phyloP scores from a whole-genome alignment of 2,113 vertebrate genomes.

The Halichoeres trimaculatus region DNA sequence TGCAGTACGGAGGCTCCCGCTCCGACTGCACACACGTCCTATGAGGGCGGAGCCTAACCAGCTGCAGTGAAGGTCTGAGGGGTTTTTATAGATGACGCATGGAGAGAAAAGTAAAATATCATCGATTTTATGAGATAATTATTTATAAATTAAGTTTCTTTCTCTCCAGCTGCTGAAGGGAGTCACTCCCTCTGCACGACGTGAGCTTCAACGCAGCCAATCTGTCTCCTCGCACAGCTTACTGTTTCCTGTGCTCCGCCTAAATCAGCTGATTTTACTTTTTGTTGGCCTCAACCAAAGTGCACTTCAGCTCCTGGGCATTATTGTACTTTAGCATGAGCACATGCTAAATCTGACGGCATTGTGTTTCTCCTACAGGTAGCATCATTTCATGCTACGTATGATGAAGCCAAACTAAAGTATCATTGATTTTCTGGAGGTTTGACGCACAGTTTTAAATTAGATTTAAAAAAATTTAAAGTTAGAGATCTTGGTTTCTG shows the following conservation, averaged over 20 bases:
- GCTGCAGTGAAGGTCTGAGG: not conserved
- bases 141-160: constrained; percentile 64
- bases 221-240: constrained; percentile 38
- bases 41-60: constrained; percentile 43
- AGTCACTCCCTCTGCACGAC: constrained; percentile 39
- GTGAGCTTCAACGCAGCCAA: constrained; percentile 40
- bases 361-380: not conserved
- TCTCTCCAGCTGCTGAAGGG: constrained; percentile 30
- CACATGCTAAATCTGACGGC: constrained; percentile 14
- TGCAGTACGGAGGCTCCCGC: constrained; percentile 65
- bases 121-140: constrained; percentile 45
- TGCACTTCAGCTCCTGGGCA: constrained; percentile 76
- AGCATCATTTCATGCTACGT: no score
- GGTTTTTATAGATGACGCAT: not conserved
- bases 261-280: constrained; percentile 55
- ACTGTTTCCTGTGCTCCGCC: constrained; percentile 36
- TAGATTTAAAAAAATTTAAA: no score
- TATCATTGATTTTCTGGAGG: no score
- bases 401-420: no score
- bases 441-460: no score
- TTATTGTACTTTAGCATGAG: constrained; percentile 57
- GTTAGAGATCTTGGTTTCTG: no score
- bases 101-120: constrained; percentile 17
- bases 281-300: constrained; percentile 69
- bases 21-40: constrained; percentile 57